Base-by-base conservation (phyloP, 2,797 vertebrate species). In the Ctenopoma multispine region DNA sequence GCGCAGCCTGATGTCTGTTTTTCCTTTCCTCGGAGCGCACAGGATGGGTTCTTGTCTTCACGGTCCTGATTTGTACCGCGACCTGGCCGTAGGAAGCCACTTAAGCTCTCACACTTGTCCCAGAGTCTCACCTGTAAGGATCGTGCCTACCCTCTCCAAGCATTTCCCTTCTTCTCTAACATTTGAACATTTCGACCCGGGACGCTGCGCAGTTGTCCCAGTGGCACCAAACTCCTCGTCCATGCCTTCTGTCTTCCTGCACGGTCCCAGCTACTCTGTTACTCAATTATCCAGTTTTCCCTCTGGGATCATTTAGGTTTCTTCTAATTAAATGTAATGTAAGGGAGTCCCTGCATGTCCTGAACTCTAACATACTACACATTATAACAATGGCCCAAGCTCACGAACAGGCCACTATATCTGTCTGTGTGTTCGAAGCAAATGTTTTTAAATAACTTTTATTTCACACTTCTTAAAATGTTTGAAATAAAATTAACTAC, bases 101-200 rank as follows among this genome's bases (percentile, higher is more conserved):
- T 38, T 74, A 7, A 46, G 54, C 29, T 23, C 75, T 13, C 77
- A 64, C 49, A 38, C 47, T 12, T 1, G 62, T 17, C 61, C 70
- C 27, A 48, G 58, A 27, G 66, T 77, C 36, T 63, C 86, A 49
- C 81, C 86, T 60, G 86, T 82, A 1, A 75, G 77, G 69, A 73
- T 93, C 29, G 71, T 89, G 15, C 92, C 94, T 3, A 85, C 89
- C n/a, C 87, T 94, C 11, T 92, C 92, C 27, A 90, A 90, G 70
- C 82, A 14, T 17, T 79, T 88, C 27, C 75, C 90, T 12, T 77
- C 92, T 0, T 61, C 80, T 54, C 29, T 86, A 2, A 55, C 48
- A 3, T 79, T 87, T 31, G 90, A 91, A 20, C 84, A 65, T 23
- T 71, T 90, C 4, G 70, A 76, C 40, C 20, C 83, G 31, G 76